phyloP scores from a whole-genome alignment of 1,140 invertebrate genomes.

The Dolichoris vasculosae region DNA sequence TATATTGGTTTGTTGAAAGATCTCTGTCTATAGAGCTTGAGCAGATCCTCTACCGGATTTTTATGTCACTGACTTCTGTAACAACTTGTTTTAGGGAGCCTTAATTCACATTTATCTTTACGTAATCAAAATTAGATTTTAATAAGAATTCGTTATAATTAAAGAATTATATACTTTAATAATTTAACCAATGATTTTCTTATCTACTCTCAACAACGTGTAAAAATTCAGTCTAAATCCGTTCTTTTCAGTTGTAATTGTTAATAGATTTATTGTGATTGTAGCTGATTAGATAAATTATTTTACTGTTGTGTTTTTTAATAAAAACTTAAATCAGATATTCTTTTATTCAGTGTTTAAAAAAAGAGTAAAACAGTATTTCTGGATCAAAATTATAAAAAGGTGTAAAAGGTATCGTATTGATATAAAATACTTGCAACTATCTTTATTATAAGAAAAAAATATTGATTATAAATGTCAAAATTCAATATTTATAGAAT shows the following conservation, averaged over 20 bases:
- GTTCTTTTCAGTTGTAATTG: not conserved
- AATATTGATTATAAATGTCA: constrained; percentile 58
- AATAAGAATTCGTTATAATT: not conserved
- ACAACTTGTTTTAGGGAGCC: not conserved
- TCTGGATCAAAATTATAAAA: not conserved
- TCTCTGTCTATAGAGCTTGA: too few relatives aligned
- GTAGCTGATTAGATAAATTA: not conserved
- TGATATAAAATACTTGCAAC: not conserved
- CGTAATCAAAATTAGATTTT: too few relatives aligned
- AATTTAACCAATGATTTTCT: not conserved
- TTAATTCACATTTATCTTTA: not conserved
- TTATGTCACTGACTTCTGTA: not conserved
- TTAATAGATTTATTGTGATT: not conserved
- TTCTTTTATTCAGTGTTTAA: not conserved
- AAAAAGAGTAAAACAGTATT: not conserved
- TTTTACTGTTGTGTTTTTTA: not conserved
- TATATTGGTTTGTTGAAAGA: too few relatives aligned
- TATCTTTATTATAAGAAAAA: constrained; percentile 19
- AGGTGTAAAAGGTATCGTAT: not conserved
- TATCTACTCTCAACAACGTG: not conserved
- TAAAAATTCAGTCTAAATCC: not conserved
- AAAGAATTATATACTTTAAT: not conserved
- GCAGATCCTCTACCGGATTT: too few relatives aligned
- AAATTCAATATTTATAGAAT: constrained; percentile 22
- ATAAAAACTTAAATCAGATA: not conserved